phyloP scores from a whole-genome alignment of 2,797 vertebrate genomes.

The Pangasius macronema region DNA sequence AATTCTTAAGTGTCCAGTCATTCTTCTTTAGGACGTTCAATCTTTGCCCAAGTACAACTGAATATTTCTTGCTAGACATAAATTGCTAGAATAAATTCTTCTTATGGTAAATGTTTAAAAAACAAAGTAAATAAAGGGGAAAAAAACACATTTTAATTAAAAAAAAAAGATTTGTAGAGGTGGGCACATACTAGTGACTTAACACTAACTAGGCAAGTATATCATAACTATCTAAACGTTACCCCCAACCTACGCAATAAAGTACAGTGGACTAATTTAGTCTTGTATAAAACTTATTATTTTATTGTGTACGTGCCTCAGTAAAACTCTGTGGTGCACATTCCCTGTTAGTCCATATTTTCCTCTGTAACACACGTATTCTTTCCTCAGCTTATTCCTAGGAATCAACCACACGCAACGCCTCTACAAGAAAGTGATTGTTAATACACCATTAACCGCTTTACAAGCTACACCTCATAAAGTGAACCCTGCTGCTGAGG shows the following conservation, averaged over 20 bases:
- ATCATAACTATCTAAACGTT: neutral
- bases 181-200: neutral
- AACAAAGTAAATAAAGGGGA: neutral
- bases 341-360: conserved; percentile 49
- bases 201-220: neutral
- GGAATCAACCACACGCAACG: conserved; percentile 67
- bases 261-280: neutral
- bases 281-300: neutral
- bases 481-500: conserved; percentile 70
- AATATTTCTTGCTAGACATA: neutral
- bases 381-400: conserved; percentile 24
- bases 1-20: neutral
- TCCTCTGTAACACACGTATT: conserved; percentile 54
- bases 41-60: neutral
- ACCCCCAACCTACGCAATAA: neutral
- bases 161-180: neutral
- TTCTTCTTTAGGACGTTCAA: neutral
- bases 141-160: neutral
- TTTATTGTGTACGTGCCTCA: neutral
- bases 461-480: conserved; percentile 77
- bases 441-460: conserved; percentile 76
- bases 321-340: conserved; percentile 14
- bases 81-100: neutral
- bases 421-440: conserved; percentile 75
- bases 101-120: neutral